Evolutionary conservation across 2,113 vertebrate species (phyloP).

Genomic region (Sorex fumeus): DNA sequence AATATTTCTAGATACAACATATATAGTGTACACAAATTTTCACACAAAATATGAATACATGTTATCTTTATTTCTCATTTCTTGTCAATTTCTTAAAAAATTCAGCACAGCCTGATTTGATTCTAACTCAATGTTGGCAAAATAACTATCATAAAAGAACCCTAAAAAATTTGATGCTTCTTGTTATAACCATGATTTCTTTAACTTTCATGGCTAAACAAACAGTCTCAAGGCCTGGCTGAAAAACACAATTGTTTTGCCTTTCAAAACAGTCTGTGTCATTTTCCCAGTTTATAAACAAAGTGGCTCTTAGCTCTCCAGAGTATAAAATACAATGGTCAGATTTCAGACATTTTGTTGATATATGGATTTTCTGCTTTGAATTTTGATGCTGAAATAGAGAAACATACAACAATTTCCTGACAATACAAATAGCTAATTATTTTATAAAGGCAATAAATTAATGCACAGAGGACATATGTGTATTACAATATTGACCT

Average conservation of each 20-base stretch:
- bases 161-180: background rate
- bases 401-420: background rate
- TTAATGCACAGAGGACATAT: constrained; percentile 6
- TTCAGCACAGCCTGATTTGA: background rate
- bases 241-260: background rate
- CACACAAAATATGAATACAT: background rate
- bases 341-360: constrained; percentile 37
- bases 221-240: background rate
- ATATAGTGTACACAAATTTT: background rate
- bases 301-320: background rate
- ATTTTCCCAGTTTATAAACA: constrained; percentile 19
- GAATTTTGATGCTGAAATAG: constrained; percentile 37
- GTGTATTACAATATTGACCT: background rate
- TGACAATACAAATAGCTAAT: background rate
- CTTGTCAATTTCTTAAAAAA: background rate
- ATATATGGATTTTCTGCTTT: background rate
- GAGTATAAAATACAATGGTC: background rate
- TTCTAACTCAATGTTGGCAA: background rate
- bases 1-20: background rate
- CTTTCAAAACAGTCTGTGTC: constrained; percentile 7
- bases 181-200: background rate
- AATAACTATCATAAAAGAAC: background rate
- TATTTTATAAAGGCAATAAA: constrained; percentile 35
- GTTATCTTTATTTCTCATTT: too few species aligned
- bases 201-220: background rate